Percentiles rank a stretch among this genome's conserved stretches.
These are phyloP conservation scores for Bucorvus abyssinicus DNA, from an alignment of 2,797 vertebrate genomes.

Conservation along the genomic window DNA sequence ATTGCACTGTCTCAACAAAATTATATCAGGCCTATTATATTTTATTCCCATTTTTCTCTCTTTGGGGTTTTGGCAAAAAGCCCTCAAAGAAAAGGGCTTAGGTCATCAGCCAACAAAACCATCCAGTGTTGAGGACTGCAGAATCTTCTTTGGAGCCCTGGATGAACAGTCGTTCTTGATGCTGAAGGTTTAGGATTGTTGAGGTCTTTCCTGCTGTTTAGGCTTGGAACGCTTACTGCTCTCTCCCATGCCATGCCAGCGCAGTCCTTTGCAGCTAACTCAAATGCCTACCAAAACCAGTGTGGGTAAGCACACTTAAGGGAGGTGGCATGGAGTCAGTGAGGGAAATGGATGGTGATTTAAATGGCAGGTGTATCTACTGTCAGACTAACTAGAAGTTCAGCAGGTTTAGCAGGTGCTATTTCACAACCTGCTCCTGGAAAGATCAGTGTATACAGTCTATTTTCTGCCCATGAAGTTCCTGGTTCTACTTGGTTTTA, in stretches of 20 bases:
- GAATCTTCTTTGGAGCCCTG: neutral
- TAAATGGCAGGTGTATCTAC: neutral
- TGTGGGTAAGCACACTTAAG: neutral
- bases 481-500: neutral
- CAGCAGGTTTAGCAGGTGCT: too few relatives aligned
- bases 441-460: neutral
- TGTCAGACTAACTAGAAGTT: neutral
- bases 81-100: neutral
- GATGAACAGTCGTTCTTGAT: neutral
- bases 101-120: neutral
- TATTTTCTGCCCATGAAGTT: neutral
- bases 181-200: neutral
- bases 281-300: neutral
- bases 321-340: neutral
- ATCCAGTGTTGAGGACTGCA: neutral
- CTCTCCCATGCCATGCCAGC: neutral
- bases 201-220: neutral
- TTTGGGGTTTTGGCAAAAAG: conserved; percentile 4
- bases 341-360: neutral
- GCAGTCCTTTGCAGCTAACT: neutral
- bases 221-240: neutral
- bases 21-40: neutral
- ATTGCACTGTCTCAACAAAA: neutral
- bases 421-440: neutral
- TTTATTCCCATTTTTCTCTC: neutral